Conservation (phyloP, 1,140 invertebrate genomes). For the Lasioglossum baleicum region DNA sequence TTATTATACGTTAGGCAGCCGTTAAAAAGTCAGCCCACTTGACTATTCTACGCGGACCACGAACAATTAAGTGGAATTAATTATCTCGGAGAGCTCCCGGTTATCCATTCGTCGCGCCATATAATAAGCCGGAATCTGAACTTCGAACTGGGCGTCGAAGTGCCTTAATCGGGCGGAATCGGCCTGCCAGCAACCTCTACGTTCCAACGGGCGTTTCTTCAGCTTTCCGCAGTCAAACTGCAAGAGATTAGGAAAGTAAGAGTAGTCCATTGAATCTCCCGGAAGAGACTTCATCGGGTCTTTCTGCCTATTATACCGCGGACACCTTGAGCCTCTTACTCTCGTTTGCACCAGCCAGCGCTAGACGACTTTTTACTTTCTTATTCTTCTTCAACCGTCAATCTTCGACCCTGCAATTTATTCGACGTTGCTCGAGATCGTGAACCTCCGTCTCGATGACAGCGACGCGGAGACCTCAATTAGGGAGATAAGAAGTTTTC, state of each 20-base stretch:
- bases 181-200: slow-evolving; percentile 17
- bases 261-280: slow-evolving; percentile 12
- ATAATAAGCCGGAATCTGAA: slow-evolving; percentile 11
- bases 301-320: neutral
- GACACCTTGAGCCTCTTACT: slow-evolving; percentile 18
- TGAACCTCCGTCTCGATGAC: no score
- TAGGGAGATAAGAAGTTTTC: no score
- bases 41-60: slow-evolving; percentile 13
- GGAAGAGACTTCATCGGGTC: slow-evolving; percentile 6
- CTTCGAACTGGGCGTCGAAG: slow-evolving; percentile 17
- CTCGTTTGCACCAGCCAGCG: neutral
- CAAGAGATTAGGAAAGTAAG: slow-evolving; percentile 23
- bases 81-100: slow-evolving; percentile 49
- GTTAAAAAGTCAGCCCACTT: slow-evolving; percentile 41
- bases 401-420: neutral
- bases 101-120: slow-evolving; percentile 3
- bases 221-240: neutral
- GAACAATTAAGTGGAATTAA: slow-evolving; percentile 65
- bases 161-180: slow-evolving; percentile 20
- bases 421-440: neutral
- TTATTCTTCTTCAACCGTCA: neutral
- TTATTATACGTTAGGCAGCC: slow-evolving; percentile 5
- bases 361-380: no score
- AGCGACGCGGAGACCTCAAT: no score
- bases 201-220: slow-evolving; percentile 5